Base-by-base conservation (phyloP, 1,140 invertebrate genomes). In the Dinoponera quadriceps region DNA sequence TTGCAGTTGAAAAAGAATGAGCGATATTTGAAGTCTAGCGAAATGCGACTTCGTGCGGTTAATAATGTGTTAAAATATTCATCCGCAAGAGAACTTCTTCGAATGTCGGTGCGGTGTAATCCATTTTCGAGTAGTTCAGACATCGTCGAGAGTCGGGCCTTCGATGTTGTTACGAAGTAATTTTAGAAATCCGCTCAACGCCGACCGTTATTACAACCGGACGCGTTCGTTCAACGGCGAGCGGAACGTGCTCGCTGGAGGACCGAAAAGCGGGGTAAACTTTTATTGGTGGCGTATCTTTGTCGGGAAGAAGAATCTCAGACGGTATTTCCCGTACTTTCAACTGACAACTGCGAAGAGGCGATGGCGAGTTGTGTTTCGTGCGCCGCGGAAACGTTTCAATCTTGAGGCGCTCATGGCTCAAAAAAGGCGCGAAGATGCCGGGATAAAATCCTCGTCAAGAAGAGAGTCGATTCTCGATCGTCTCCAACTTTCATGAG, bases 261-360 rank as follows among this genome's bases (percentile, higher is more conserved):
- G 33, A 71, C 38, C 16, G 65, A 80, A 57, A 71, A 29, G 63
- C 48, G 48, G 62, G 59, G 16, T 14, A 5, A 78, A 71, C 22
- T 80, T 80, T 80, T 77, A 77, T 77, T 71, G 33, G 51, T 65
- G 29, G 54, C 51, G 49, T 69, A 57, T 80, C 65, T 80, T 69
- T 80, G 51, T 57, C 65, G 65, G 5, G 22, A 18, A 29, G 62
- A 44, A 68, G 74, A 80, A 57, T 80, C 33, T 48, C 63, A 14
- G 51, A 0, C 38, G 33, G 51, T 71, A 69, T 69, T 80, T 80
- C 65, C 69, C 38, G 14, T 65, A 80, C 65, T 80, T 71, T 48
- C 69, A 80, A 80, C 65, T 69, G 65, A 69, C 75, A 25, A 44
- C 38, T 44, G 11, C 22, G 51, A 44, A 78, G 49, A 38, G 2